Evolutionary conservation across 2,888 invertebrate species (phyloP).

Genomic region (Clistopyga incitator): DNA sequence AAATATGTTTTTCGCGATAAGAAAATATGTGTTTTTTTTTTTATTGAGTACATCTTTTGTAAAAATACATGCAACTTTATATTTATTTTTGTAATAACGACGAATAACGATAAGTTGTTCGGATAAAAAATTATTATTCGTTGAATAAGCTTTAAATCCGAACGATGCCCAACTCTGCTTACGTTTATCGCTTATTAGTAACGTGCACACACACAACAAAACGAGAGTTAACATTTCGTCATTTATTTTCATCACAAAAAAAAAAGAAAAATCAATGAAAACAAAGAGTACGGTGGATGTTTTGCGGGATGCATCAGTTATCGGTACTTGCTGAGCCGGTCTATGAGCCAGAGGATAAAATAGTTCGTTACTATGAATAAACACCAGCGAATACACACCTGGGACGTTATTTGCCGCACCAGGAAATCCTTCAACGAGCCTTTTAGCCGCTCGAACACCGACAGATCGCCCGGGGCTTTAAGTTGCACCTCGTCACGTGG

Average conservation of each 20-base stretch:
- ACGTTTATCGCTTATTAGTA: slow-evolving; percentile 4
- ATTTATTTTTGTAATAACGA: neutral
- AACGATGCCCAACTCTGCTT: slow-evolving; percentile 6
- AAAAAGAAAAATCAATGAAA: slow-evolving; percentile 38
- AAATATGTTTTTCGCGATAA: neutral
- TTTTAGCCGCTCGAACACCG: slow-evolving; percentile 81
- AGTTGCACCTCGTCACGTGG: slow-evolving; percentile 78
- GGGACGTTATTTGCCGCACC: slow-evolving; percentile 76
- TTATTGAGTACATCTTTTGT: neutral
- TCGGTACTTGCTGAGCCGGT: slow-evolving; percentile 55
- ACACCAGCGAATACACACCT: slow-evolving; percentile 80
- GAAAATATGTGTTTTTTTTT: slow-evolving; percentile 1
- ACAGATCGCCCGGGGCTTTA: slow-evolving; percentile 80
- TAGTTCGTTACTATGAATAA: slow-evolving; percentile 73
- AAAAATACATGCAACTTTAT: neutral
- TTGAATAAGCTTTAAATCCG: neutral
- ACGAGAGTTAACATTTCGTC: slow-evolving; percentile 22
- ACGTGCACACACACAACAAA: slow-evolving; percentile 31
- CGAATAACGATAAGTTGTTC: neutral
- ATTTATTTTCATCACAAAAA: slow-evolving; percentile 39
- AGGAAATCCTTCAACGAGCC: slow-evolving; percentile 80
- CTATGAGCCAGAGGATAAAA: slow-evolving; percentile 47
- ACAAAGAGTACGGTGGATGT: slow-evolving; percentile 13
- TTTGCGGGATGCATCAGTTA: slow-evolving; percentile 47
- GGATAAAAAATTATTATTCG: neutral